Evolutionary conservation across 2,113 vertebrate species (phyloP), one percentile per base, ranked within the genome.

Genomic region (Oryzias woworae): DNA sequence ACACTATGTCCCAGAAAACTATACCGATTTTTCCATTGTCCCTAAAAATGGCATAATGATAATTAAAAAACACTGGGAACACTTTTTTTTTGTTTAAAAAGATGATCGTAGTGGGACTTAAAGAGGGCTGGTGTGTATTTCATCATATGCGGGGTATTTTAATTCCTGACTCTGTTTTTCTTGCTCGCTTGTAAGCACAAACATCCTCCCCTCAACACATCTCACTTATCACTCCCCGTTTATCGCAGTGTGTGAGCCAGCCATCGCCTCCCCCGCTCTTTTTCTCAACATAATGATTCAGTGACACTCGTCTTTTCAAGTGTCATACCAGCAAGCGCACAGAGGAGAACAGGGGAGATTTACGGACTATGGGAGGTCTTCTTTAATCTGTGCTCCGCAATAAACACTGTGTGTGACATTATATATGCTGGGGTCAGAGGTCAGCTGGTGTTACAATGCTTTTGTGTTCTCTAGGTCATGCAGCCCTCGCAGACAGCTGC

Each of bases 401-500:
- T 58, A 59, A 67, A 69, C 62, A 63, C 36, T 20, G 53, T 51
- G 66, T 55, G 71, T 64, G 62, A 71, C 58, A 53, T 58, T 47
- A 26, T 73, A 24, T 56, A 61, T 69, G 52, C 65, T 45, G 51
- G 60, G 78, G 76, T 74, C 72, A 69, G 65, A 53, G 73, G 80
- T 82, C 74, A 64, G 73, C 22, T 13, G 18, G 68, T 63, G 68
- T 70, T 77, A 58, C 49, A n/a, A 62, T 43, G 78, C 56, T 20
- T 58, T 64, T 53, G 65, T 41, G 67, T 63, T 59, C 62, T 36
- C 2, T 0, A 53, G 79, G 67, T 84, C 69, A 78, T 57, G 54
- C 71, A 60, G 58, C 53, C 65, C 58, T 75, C 63, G 70, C 48
- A 72, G 41, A 68, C 83, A 83, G 85, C 82, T 85, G 84, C 70